phyloP scores from a whole-genome alignment of 2,888 invertebrate species.

The Stomorhina lunata region DNA sequence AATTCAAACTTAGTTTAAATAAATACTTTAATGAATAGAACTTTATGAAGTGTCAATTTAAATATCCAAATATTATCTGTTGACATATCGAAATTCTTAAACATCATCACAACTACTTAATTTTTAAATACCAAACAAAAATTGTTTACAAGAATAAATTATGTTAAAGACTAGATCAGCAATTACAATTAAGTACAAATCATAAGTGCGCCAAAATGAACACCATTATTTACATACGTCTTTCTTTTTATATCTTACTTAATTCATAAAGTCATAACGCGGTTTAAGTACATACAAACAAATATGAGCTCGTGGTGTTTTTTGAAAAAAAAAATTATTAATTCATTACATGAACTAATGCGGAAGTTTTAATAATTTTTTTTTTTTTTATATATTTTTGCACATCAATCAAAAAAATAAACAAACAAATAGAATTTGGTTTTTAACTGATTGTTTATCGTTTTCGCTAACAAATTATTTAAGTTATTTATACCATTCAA shows the following conservation, averaged over 20 bases:
- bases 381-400: not conserved
- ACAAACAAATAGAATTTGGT: conserved; percentile 4
- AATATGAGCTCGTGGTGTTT: conserved; percentile 5
- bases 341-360: conserved; percentile 20
- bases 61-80: no score
- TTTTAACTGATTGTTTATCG: not conserved
- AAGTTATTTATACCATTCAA: no score
- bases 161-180: not conserved
- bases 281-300: not conserved
- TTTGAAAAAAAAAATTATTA: conserved; percentile 13
- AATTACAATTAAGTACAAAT: not conserved
- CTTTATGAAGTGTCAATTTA: no score
- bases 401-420: not conserved
- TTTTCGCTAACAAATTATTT: not conserved
- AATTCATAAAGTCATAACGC: conserved; percentile 9
- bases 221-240: not conserved
- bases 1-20: no score
- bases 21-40: no score
- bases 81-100: not conserved
- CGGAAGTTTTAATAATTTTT: conserved; percentile 26
- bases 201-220: not conserved
- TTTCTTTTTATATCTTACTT: not conserved
- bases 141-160: not conserved
- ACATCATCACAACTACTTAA: not conserved
- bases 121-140: no score